phyloP scores from a whole-genome alignment of 1,140 invertebrate genomes.

The Nasonia giraulti region DNA sequence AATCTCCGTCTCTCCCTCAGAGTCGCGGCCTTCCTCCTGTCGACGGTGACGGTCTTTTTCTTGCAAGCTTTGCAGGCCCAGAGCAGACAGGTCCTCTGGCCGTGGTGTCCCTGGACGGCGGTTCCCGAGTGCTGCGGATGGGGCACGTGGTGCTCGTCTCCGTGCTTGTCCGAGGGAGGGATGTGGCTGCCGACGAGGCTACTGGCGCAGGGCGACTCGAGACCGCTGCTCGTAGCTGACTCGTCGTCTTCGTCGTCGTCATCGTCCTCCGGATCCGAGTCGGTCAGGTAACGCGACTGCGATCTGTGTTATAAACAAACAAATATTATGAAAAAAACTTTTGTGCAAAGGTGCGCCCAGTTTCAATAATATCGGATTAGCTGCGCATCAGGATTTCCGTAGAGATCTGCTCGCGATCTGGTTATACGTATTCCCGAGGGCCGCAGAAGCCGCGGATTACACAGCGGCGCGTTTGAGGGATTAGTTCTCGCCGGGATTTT shows the following conservation, averaged over 20 bases:
- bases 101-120: constrained; percentile 31
- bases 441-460: not conserved
- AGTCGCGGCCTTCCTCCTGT: constrained; percentile 96
- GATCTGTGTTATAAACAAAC: not conserved
- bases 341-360: too few species aligned
- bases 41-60: constrained; percentile 94
- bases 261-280: constrained; percentile 56
- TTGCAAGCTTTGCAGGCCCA: constrained; percentile 98
- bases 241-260: constrained; percentile 61
- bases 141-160: constrained; percentile 67
- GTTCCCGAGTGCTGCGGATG: constrained; percentile 66
- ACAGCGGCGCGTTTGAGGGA: constrained; percentile 6
- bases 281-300: constrained; percentile 61
- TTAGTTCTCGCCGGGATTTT: constrained; percentile 13
- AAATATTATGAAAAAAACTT: too few species aligned
- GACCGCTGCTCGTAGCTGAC: constrained; percentile 60
- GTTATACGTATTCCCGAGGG: not conserved
- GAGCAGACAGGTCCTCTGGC: constrained; percentile 81
- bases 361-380: constrained; percentile 26
- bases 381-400: not conserved
- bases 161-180: constrained; percentile 43
- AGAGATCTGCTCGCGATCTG: not conserved
- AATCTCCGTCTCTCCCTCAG: constrained; percentile 93
- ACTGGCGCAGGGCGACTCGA: constrained; percentile 65
- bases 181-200: constrained; percentile 53